These are phyloP conservation scores for Ciconia boyciana DNA, from an alignment of 2,113 vertebrate species.

Conservation along the genomic window DNA sequence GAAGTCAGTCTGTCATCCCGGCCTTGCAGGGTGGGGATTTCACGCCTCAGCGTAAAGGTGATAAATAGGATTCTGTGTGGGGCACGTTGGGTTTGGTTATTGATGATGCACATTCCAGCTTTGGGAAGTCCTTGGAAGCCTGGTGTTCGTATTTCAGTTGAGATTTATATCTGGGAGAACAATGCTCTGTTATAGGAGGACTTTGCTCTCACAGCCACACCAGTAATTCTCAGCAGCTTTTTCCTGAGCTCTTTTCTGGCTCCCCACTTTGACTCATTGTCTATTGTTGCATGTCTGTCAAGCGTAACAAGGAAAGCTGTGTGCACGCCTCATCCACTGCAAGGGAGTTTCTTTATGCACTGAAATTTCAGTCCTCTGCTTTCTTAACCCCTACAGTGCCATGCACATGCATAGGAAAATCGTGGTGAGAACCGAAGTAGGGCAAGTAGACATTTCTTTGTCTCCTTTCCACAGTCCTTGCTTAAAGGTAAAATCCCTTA, in stretches of 20 bases:
- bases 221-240: neutral
- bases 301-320: neutral
- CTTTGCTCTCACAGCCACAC: neutral
- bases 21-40: neutral
- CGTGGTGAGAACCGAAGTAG: neutral
- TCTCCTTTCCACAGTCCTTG: neutral
- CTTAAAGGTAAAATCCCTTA: neutral
- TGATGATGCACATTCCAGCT: neutral
- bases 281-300: conserved; percentile 19
- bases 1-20: neutral
- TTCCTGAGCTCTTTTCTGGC: neutral
- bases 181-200: neutral
- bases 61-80: neutral
- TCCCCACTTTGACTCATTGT: neutral
- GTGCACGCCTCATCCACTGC: neutral
- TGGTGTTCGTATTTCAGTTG: neutral
- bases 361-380: neutral
- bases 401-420: neutral
- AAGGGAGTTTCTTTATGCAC: neutral
- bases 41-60: neutral
- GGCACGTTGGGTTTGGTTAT: neutral
- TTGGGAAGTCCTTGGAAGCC: neutral
- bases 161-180: conserved; percentile 28
- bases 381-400: neutral
- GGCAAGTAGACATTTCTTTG: neutral